Evolutionary conservation across 1,140 invertebrate species (phyloP).

Genomic region (Leguminivora glycinivorella): DNA sequence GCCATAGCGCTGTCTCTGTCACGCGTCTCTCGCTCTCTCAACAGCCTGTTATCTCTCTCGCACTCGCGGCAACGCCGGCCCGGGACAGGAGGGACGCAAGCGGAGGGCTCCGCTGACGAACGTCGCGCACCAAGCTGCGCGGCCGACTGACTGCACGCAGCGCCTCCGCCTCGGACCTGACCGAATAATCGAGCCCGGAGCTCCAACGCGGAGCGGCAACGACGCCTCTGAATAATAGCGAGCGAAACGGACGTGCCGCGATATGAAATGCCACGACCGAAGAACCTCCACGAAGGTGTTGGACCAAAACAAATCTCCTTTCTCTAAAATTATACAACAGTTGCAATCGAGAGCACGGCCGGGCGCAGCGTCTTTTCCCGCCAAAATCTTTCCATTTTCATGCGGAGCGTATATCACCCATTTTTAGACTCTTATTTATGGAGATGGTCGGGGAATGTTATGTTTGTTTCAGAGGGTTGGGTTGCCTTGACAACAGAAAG

Average conservation of each 20-base stretch:
- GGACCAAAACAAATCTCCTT: constrained; percentile 78
- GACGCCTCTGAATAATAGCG: constrained; percentile 61
- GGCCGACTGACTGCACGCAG: constrained; percentile 69
- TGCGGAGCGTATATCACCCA: not conserved
- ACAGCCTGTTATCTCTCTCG: constrained; percentile 50
- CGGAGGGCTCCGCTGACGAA: constrained; percentile 66
- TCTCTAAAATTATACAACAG: constrained; percentile 76
- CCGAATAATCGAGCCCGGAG: constrained; percentile 61
- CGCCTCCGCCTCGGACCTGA: constrained; percentile 46
- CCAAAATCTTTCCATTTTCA: constrained; percentile 40
- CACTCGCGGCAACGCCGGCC: constrained; percentile 46
- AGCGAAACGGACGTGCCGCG: constrained; percentile 66
- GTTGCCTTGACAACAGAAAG: constrained; percentile 25
- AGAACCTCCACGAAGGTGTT: constrained; percentile 61
- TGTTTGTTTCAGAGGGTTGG: constrained; percentile 10
- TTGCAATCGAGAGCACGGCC: constrained; percentile 50
- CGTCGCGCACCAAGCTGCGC: constrained; percentile 75
- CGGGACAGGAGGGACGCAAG: constrained; percentile 49
- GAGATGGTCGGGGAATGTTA: constrained; percentile 2
- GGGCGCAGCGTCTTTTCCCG: constrained; percentile 48
- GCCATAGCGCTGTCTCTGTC: constrained; percentile 64
- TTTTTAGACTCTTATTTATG: not conserved
- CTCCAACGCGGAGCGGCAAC: constrained; percentile 58
- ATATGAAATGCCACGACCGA: constrained; percentile 71
- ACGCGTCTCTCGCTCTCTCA: constrained; percentile 43